Conservation (phyloP, 2,888 invertebrate genomes). For the Podotricha telesiphe region DNA sequence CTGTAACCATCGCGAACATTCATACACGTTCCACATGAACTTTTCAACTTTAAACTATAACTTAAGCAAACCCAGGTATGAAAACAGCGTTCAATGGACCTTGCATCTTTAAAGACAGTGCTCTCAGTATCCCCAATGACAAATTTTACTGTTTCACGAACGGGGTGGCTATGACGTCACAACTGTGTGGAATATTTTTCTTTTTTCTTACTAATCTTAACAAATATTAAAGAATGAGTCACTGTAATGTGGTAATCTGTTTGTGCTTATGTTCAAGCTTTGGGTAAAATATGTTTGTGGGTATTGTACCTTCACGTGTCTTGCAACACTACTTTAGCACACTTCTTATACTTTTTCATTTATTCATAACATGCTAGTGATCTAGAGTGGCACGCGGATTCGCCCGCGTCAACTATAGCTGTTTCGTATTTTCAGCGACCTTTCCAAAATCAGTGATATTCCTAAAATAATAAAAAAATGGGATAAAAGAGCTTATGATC, state of each 20-base stretch:
- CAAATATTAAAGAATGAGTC: conserved; percentile 9
- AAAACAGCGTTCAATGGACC: conserved; percentile 15
- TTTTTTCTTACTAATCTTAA: not conserved
- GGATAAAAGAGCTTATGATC: too few species aligned
- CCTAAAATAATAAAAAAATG: too few species aligned
- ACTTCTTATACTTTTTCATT: too few species aligned
- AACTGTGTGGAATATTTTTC: not conserved
- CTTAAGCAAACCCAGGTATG: not conserved
- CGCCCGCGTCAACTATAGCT: too few species aligned
- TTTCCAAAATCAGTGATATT: too few species aligned
- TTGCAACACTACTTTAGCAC: too few species aligned
- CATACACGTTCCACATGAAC: too few species aligned
- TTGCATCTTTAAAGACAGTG: conserved; percentile 2
- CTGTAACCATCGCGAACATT: too few species aligned
- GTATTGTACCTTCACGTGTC: too few species aligned
- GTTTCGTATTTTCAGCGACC: too few species aligned
- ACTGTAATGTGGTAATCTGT: not conserved
- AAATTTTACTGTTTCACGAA: conserved; percentile 10
- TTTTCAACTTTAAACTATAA: not conserved
- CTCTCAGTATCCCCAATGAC: not conserved
- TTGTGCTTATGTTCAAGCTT: not conserved
- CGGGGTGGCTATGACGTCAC: conserved; percentile 5
- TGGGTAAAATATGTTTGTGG: not conserved
- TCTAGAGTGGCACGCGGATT: too few species aligned
- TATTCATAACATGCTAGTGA: too few species aligned